Evolutionary conservation across 2,888 invertebrate genomes (phyloP).

Genomic region (Lepidochrysops patricia): DNA sequence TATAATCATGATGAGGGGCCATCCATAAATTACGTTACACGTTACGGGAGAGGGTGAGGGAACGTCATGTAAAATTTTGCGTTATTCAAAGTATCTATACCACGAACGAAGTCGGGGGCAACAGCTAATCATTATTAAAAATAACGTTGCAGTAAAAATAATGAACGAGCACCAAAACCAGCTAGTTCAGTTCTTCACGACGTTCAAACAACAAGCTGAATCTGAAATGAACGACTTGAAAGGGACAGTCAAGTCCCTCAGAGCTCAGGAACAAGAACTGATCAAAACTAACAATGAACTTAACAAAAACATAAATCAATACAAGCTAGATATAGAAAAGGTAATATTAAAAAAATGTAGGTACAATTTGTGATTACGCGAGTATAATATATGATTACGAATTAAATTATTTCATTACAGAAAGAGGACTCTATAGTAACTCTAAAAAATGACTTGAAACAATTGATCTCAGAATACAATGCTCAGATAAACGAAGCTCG

Average conservation of each 20-base stretch:
- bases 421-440: constrained; percentile 32
- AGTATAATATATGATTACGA: not conserved
- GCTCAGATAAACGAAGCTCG: constrained; percentile 29
- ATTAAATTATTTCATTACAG: constrained; percentile 22
- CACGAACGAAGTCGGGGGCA: no score
- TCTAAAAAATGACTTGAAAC: constrained; percentile 33
- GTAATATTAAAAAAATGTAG: constrained; percentile 16
- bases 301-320: constrained; percentile 26
- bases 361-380: no score
- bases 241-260: constrained; percentile 22
- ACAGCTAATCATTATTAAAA: no score
- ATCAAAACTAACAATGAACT: constrained; percentile 25
- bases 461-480: constrained; percentile 31
- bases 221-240: constrained; percentile 27
- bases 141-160: constrained; percentile 29
- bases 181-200: constrained; percentile 27
- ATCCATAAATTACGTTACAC: no score
- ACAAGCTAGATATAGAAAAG: constrained; percentile 27
- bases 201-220: constrained; percentile 31
- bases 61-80: no score
- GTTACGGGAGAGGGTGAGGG: no score
- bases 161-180: constrained; percentile 32
- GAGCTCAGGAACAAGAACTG: constrained; percentile 28
- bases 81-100: no score
- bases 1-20: no score